Evolutionary conservation across 2,888 invertebrate genomes (phyloP).

Genomic region (Xylophagus ater): DNA sequence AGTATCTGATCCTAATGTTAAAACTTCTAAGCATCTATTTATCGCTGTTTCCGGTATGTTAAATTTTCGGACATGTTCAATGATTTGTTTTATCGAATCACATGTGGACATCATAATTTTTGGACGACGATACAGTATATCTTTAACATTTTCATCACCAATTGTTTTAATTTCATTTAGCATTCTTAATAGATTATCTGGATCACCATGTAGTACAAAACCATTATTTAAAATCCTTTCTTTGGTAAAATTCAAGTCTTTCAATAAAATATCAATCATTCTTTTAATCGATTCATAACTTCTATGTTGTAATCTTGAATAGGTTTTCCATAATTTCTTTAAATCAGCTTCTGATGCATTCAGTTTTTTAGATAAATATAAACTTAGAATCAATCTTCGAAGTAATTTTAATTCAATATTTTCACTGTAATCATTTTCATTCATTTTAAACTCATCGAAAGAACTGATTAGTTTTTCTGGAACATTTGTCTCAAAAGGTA

Average conservation of each 20-base stretch:
- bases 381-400: conserved; percentile 27
- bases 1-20: conserved; percentile 47
- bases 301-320: conserved; percentile 35
- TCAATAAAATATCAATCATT: conserved; percentile 44
- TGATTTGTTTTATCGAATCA: conserved; percentile 44
- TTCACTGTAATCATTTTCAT: conserved; percentile 20
- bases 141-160: conserved; percentile 45
- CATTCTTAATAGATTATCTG: conserved; percentile 46
- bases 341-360: conserved; percentile 32
- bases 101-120: conserved; percentile 51
- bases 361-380: conserved; percentile 38
- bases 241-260: conserved; percentile 45
- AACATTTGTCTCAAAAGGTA: conserved; percentile 37
- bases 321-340: conserved; percentile 32
- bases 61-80: conserved; percentile 46
- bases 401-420: conserved; percentile 27
- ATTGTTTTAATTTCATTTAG: conserved; percentile 44
- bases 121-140: conserved; percentile 46
- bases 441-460: conserved; percentile 24
- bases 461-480: conserved; percentile 27
- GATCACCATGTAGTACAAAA: conserved; percentile 48
- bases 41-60: conserved; percentile 46
- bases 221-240: conserved; percentile 46
- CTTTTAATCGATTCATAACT: conserved; percentile 43
- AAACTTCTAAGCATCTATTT: conserved; percentile 43